These are phyloP conservation scores for Sebastes itinus DNA, from an alignment of 2,797 vertebrate genomes.

Conservation along the genomic window DNA sequence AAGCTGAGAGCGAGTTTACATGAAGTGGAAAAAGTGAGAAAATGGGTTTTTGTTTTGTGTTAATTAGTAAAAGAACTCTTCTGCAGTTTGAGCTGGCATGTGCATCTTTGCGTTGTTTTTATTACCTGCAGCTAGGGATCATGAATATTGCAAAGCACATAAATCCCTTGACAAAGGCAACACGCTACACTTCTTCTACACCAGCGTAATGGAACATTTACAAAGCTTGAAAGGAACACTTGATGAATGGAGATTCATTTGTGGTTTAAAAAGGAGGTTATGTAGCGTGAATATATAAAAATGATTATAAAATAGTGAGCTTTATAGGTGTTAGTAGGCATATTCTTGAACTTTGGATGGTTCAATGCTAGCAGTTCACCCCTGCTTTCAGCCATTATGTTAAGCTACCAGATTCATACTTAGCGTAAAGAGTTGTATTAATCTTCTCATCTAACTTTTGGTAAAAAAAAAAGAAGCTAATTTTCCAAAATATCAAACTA, in stretches of 20 bases:
- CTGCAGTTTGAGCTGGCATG: neutral
- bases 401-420: neutral
- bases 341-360: neutral
- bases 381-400: neutral
- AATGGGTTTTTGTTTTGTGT: constrained; percentile 18
- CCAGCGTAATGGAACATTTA: neutral
- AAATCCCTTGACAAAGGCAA: neutral
- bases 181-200: neutral
- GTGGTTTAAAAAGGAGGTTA: neutral
- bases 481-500: neutral
- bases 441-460: neutral
- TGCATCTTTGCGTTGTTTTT: neutral
- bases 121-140: neutral
- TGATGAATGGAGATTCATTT: neutral
- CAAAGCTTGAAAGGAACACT: neutral
- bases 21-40: constrained; percentile 35
- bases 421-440: neutral
- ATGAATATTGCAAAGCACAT: neutral
- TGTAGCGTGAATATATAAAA: neutral
- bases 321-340: neutral
- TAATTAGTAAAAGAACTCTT: constrained; percentile 19
- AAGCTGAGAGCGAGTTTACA: constrained; percentile 17
- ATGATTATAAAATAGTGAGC: neutral
- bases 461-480: neutral
- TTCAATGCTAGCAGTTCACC: too few relatives aligned